A percentile compares a stretch with the other conserved stretches of the same genome.
phyloP scores from a whole-genome alignment of 2,797 vertebrate genomes.

The Diglossa cyanea region DNA sequence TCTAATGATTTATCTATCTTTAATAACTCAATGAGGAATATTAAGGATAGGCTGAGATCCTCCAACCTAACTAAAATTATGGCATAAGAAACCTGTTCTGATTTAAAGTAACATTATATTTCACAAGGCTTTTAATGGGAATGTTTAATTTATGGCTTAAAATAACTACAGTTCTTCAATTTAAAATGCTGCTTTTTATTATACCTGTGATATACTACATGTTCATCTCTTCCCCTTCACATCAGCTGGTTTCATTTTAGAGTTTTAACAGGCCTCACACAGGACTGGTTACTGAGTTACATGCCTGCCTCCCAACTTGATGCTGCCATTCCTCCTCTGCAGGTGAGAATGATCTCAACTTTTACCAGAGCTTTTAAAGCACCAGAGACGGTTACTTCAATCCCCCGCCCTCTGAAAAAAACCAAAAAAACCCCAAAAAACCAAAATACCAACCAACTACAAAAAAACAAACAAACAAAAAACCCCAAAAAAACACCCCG shows the following conservation, averaged over 20 bases:
- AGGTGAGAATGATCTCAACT: background rate
- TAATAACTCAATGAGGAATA: background rate
- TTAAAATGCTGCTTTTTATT: background rate
- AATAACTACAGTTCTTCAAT: background rate
- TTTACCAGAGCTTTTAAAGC: background rate
- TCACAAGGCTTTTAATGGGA: background rate
- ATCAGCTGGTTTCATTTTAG: background rate
- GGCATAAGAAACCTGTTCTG: background rate
- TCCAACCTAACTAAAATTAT: background rate
- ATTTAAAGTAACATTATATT: background rate
- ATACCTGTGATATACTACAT: background rate
- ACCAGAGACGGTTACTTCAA: background rate
- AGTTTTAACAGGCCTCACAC: background rate
- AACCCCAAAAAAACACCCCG: background rate
- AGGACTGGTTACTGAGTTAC: background rate
- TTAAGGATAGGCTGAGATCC: background rate
- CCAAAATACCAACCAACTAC: too few relatives aligned
- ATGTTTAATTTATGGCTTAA: conserved; percentile 2
- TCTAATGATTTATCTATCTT: background rate
- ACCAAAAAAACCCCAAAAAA: background rate
- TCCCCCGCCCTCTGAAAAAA: background rate
- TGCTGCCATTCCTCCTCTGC: background rate
- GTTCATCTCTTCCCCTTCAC: background rate
- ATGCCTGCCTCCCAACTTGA: background rate
- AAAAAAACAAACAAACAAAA: background rate